phyloP scores from a whole-genome alignment of 1,140 invertebrate genomes.

The Drosophila nannoptera region DNA sequence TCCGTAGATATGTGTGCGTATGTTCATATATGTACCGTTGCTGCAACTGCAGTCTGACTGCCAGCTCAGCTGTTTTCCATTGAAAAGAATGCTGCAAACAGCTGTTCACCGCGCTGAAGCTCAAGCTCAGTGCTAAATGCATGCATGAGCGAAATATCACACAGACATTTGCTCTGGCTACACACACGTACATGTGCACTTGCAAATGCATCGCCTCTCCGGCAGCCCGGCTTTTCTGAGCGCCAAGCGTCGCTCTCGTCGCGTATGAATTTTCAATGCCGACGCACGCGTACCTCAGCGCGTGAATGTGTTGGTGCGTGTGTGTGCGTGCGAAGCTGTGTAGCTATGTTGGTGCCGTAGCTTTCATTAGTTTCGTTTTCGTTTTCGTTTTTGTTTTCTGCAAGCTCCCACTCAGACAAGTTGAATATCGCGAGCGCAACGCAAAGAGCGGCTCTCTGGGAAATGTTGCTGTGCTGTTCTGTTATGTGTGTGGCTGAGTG shows the following conservation, averaged over 20 bases:
- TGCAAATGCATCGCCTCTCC: background rate
- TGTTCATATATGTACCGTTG: background rate
- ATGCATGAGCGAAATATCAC: background rate
- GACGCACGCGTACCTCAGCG: background rate
- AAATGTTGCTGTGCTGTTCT: background rate
- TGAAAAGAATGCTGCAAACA: background rate
- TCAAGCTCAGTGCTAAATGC: background rate
- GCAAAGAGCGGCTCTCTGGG: constrained; percentile 12
- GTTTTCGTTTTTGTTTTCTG: constrained; percentile 4
- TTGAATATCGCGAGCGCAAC: constrained; percentile 11
- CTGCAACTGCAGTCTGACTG: too few species aligned
- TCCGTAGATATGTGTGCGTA: background rate
- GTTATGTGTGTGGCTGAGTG: background rate
- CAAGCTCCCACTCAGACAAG: background rate
- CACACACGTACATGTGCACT: background rate
- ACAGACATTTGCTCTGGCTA: background rate
- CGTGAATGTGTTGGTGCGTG: background rate
- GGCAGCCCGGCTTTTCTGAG: background rate
- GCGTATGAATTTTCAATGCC: background rate
- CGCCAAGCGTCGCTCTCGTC: too few species aligned
- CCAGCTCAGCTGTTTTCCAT: background rate
- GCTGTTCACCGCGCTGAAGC: background rate
- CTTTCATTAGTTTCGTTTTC: constrained; percentile 21
- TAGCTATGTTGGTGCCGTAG: background rate
- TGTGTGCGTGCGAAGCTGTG: background rate